These are phyloP conservation scores for Aphidius colemani DNA, from an alignment of 2,888 invertebrate genomes.

Conservation along the genomic window DNA sequence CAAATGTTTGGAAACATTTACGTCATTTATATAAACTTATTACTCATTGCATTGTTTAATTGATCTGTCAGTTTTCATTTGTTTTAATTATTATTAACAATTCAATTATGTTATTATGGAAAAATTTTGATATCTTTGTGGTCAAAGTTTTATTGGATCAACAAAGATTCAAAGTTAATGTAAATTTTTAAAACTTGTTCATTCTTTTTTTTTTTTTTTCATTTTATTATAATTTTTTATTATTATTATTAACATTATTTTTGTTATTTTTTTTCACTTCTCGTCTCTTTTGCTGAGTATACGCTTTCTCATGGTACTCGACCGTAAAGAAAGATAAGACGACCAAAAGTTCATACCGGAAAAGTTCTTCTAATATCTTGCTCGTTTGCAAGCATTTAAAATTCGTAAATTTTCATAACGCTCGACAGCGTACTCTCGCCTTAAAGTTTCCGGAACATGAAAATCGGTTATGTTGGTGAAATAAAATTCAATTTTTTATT, in stretches of 20 bases:
- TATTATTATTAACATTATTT: neutral
- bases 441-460: too few relatives aligned
- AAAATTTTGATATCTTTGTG: neutral
- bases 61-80: neutral
- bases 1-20: too few relatives aligned
- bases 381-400: constrained; percentile 18
- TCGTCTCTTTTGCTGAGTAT: neutral
- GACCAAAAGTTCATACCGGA: constrained; percentile 12
- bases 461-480: too few relatives aligned
- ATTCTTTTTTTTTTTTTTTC: neutral
- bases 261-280: neutral
- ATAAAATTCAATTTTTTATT: too few relatives aligned
- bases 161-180: neutral
- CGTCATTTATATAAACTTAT: too few relatives aligned
- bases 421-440: neutral
- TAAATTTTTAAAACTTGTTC: neutral
- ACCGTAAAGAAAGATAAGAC: constrained; percentile 17
- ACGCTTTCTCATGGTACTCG: constrained; percentile 5
- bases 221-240: neutral
- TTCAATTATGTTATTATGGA: neutral
- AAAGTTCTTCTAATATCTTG: constrained; percentile 18
- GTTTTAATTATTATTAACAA: neutral
- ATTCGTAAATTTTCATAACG: constrained; percentile 19
- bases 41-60: neutral
- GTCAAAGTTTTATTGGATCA: neutral